phyloP scores from a whole-genome alignment of 2,888 invertebrate species.

The Heliconius hortense region DNA sequence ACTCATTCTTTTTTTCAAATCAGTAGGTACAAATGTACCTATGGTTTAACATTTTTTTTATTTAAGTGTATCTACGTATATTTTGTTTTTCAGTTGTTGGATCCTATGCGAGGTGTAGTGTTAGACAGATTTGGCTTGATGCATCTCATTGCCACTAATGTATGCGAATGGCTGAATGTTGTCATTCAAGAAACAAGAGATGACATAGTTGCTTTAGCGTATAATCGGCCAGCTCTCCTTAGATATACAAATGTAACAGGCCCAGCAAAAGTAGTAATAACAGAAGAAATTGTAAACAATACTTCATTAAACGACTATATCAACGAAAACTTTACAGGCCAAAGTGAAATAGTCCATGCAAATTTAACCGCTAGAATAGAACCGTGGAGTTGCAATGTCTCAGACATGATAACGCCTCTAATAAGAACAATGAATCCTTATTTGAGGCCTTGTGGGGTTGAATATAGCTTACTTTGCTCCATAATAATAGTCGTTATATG shows the following conservation, averaged over 20 bases:
- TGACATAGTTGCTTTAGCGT: constrained; percentile 84
- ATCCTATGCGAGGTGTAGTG: constrained; percentile 75
- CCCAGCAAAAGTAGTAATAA: constrained; percentile 52
- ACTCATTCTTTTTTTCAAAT: not conserved
- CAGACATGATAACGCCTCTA: constrained; percentile 82
- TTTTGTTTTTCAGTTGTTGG: constrained; percentile 60
- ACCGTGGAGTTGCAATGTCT: constrained; percentile 70
- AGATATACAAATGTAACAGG: constrained; percentile 67
- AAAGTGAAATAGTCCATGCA: constrained; percentile 34
- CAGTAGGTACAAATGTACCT: not conserved
- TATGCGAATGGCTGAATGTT: constrained; percentile 96
- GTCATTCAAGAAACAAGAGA: constrained; percentile 94
- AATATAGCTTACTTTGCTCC: constrained; percentile 91
- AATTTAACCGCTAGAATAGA: constrained; percentile 52
- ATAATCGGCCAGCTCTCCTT: constrained; percentile 59
- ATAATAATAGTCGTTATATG: constrained; percentile 90
- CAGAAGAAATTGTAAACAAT: constrained; percentile 54
- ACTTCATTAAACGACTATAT: constrained; percentile 48
- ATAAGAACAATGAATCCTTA: constrained; percentile 87
- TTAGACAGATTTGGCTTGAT: constrained; percentile 92
- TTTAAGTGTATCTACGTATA: not conserved
- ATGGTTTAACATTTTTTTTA: not conserved
- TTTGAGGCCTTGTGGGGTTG: constrained; percentile 90
- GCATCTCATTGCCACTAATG: constrained; percentile 96
- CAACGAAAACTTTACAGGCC: constrained; percentile 29